These are phyloP conservation scores for Shargacucullia verbasci DNA, from an alignment of 2,888 invertebrate species.

Conservation along the genomic window DNA sequence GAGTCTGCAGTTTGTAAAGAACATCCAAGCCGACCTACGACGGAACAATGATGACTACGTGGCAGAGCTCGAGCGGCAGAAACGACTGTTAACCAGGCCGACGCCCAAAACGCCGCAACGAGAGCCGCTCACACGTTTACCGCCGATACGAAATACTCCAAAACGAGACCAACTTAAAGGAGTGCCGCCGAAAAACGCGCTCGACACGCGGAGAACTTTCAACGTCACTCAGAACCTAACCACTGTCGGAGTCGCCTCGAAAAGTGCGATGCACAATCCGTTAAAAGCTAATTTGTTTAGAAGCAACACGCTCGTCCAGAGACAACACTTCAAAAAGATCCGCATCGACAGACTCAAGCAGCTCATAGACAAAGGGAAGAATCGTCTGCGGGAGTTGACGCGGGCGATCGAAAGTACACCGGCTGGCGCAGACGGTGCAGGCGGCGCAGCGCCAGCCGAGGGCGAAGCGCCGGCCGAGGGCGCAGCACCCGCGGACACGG, in stretches of 20 bases:
- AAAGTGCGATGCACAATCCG: too few relatives aligned
- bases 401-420: not conserved
- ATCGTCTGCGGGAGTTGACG: not conserved
- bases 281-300: not conserved
- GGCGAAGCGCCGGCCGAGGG: not conserved
- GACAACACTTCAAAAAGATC: slow-evolving; percentile 4
- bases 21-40: slow-evolving; percentile 62
- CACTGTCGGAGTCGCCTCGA: too few relatives aligned
- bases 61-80: slow-evolving; percentile 15
- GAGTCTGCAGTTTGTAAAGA: slow-evolving; percentile 55
- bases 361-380: slow-evolving; percentile 12
- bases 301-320: slow-evolving; percentile 1
- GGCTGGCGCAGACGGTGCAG: not conserved
- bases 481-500: not conserved
- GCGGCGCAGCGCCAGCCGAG: not conserved
- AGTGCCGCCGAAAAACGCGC: not conserved
- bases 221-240: not conserved
- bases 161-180: too few relatives aligned
- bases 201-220: slow-evolving; percentile 6
- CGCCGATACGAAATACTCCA: not conserved
- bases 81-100: not conserved
- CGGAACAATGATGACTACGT: slow-evolving; percentile 73
- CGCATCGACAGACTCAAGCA: slow-evolving; percentile 26
- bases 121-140: not conserved
- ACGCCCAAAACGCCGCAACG: not conserved